A percentile compares a stretch with the other conserved stretches of the same genome.
Evolutionary conservation across 2,888 invertebrate species (phyloP).

Genomic region (Bruchidius siliquastri): DNA sequence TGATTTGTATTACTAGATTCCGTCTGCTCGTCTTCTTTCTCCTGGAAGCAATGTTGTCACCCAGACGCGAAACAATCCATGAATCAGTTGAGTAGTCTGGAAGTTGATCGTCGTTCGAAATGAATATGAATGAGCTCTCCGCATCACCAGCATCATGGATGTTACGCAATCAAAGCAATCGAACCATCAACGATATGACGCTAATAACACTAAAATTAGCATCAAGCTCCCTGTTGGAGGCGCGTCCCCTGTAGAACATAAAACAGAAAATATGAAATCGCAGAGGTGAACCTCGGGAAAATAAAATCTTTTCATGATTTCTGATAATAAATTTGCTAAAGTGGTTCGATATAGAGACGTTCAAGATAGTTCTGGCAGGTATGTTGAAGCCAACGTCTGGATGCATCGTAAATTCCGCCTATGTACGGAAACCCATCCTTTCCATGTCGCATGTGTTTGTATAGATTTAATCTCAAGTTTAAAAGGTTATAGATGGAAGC

Average conservation of each 20-base stretch:
- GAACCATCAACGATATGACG: no score
- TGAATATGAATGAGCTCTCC: no score
- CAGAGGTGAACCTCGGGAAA: constrained; percentile 32
- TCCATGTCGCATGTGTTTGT: constrained; percentile 28
- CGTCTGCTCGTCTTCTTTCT: no score
- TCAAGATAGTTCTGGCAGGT: constrained; percentile 36
- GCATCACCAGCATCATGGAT: no score
- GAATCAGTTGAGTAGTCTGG: no score
- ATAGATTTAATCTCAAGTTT: constrained; percentile 20
- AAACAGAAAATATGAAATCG: neutral
- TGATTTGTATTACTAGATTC: no score
- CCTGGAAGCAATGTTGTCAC: no score
- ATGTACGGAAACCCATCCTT: constrained; percentile 22
- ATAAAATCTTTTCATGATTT: constrained; percentile 46
- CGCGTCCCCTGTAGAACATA: neutral
- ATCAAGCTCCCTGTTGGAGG: neutral
- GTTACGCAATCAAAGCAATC: no score
- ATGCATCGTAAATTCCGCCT: constrained; percentile 32
- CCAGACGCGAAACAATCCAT: no score
- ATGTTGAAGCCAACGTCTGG: constrained; percentile 30
- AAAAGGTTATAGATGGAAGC: neutral
- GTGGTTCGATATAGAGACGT: constrained; percentile 43
- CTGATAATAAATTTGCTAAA: constrained; percentile 45
- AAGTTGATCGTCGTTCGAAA: no score
- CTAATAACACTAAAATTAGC: constrained; percentile 15